phyloP scores from a whole-genome alignment of 1,140 invertebrate species.

The Aphelenchoides fujianensis region DNA sequence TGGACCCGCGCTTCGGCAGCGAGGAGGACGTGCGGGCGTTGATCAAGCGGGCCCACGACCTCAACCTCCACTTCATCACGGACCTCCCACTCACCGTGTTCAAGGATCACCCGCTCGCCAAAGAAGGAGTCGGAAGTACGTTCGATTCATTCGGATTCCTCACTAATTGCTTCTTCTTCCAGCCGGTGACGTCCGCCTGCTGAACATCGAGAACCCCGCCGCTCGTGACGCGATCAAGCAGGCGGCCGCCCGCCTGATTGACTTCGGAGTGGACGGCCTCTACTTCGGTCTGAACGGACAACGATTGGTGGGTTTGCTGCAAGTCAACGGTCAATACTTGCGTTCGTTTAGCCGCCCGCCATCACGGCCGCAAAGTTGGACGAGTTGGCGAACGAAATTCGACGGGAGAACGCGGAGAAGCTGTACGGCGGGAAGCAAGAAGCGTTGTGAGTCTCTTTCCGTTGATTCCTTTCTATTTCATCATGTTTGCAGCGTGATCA shows the following conservation, averaged over 20 bases:
- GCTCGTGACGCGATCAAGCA: background rate
- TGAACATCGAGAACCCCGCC: conserved; percentile 3
- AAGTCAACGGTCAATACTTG: background rate
- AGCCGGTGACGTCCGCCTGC: background rate
- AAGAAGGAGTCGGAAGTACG: conserved; percentile 17
- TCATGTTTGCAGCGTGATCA: conserved; percentile 24
- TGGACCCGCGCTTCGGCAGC: conserved; percentile 51
- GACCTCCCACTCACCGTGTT: conserved; percentile 22
- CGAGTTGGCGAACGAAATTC: conserved; percentile 3
- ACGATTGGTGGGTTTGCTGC: background rate
- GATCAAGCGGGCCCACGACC: conserved; percentile 48
- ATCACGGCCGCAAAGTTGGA: conserved; percentile 5
- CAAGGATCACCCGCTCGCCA: background rate
- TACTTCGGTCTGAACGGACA: conserved; percentile 16
- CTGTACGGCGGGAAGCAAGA: background rate
- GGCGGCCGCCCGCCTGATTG: conserved; percentile 13
- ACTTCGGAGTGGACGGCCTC: conserved; percentile 26
- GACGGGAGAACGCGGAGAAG: conserved; percentile 8
- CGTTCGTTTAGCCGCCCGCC: background rate
- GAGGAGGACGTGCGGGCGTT: conserved; percentile 52
- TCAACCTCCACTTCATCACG: conserved; percentile 26
- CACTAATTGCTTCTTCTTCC: background rate
- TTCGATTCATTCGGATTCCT: background rate
- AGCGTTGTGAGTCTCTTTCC: background rate
- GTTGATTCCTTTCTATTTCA: too few species aligned